phyloP scores from a whole-genome alignment of 2,888 invertebrate genomes.

The Ochropleura leucogaster region DNA sequence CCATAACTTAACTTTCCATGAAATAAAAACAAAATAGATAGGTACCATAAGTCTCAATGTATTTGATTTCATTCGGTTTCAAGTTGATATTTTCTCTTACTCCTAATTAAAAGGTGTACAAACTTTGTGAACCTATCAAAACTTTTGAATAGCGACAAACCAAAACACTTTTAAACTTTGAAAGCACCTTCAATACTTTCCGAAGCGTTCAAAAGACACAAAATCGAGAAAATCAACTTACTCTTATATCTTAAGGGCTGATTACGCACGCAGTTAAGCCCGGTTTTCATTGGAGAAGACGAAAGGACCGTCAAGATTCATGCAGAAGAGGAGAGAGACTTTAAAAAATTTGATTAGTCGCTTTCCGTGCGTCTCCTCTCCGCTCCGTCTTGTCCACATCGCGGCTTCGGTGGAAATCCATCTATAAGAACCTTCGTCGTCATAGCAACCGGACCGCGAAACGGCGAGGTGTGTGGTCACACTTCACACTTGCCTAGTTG shows the following conservation, averaged over 20 bases:
- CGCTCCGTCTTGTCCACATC: not conserved
- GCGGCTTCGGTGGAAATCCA: not conserved
- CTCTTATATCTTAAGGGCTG: slow-evolving; percentile 10
- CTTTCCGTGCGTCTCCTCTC: not conserved
- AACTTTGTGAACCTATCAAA: slow-evolving; percentile 25
- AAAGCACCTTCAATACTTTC: slow-evolving; percentile 17
- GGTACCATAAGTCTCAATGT: not conserved
- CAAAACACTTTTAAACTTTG: slow-evolving; percentile 29
- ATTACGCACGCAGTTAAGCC: slow-evolving; percentile 15
- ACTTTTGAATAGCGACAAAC: slow-evolving; percentile 10
- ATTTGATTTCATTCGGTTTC: not conserved
- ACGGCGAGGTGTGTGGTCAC: slow-evolving; percentile 72
- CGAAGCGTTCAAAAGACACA: slow-evolving; percentile 5
- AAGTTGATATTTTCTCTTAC: slow-evolving; percentile 10
- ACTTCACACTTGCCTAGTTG: slow-evolving; percentile 70
- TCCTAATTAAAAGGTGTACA: slow-evolving; percentile 18
- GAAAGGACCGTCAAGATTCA: not conserved
- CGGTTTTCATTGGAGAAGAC: not conserved
- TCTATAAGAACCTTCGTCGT: slow-evolving; percentile 15
- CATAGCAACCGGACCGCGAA: slow-evolving; percentile 30
- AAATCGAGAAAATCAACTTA: slow-evolving; percentile 26
- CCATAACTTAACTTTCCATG: not conserved
- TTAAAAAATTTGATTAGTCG: not conserved
- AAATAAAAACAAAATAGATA: not conserved
- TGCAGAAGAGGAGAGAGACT: not conserved